Conservation (phyloP, 1,140 invertebrate species). For the Anastrepha obliqua region DNA sequence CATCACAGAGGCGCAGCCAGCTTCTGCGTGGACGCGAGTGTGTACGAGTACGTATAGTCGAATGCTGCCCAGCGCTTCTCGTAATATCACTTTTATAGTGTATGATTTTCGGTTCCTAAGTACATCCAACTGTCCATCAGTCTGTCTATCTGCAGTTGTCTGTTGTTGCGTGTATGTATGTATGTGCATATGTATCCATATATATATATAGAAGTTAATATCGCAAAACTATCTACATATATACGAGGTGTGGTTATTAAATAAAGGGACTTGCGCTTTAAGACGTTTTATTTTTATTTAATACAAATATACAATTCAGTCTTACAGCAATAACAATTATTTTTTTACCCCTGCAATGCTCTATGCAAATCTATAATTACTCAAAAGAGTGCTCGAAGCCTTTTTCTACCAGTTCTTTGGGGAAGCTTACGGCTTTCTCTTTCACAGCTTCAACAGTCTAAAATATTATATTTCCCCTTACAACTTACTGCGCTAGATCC, state of each 20-base stretch:
- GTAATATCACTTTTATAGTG: neutral
- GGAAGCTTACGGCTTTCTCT: no score
- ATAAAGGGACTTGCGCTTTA: no score
- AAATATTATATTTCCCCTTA: no score
- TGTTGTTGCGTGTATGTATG: neutral
- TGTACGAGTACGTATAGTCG: neutral
- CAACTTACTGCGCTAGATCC: no score
- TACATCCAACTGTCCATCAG: neutral
- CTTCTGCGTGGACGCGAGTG: neutral
- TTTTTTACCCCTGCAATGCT: no score
- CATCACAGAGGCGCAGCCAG: neutral
- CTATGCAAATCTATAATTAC: no score
- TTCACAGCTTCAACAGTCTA: no score
- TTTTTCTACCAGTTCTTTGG: no score
- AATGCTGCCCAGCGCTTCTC: neutral
- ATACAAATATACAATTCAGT: no score
- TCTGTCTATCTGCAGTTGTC: neutral
- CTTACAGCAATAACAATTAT: no score
- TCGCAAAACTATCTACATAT: neutral
- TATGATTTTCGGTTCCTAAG: neutral
- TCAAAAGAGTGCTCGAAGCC: no score
- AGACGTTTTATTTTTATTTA: no score
- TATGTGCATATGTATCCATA: neutral
- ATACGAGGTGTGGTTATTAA: neutral
- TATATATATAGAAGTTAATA: neutral